Evolutionary conservation across 2,888 invertebrate genomes (phyloP), one percentile per base, ranked within the genome.

Genomic region (Mythimna pallens): DNA sequence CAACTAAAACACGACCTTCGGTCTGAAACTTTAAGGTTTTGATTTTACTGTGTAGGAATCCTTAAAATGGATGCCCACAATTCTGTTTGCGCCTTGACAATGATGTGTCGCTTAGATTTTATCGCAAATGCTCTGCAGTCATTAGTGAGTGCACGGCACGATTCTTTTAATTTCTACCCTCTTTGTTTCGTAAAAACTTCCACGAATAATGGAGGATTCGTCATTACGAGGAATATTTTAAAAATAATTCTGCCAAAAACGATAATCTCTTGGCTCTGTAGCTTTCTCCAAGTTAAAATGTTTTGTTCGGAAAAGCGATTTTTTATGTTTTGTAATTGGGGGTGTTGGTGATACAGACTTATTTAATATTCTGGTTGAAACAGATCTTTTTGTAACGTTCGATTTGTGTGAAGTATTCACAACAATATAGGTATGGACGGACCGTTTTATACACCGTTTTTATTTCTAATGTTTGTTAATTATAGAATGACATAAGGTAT

Each of bases 81-180:
- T 87, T 91, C 87, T 91, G 89, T 90, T 89, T 88, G 87, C 80
- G 78, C 81, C 83, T 84, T 89, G 93, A 93, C 91, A 92, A 93
- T 91, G 91, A 92, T 83, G 90, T 91, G 93, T 92, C 89, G 90
- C 85, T 86, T 87, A 90, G 91, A 92, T 92, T 92, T 90, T 91
- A 92, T 91, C 90, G 86, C 89, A 80, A 88, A 89, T 88, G 87
- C 86, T 91, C 90, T 88, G 88, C 87, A 89, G 91, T 91, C 92
- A 93, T 93, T 93, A 93, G 90, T 88, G 88, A 85, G 81, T 78
- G 84, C 78, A 80, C 47, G 70, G 82, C 70, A 75, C 67, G 75
- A 77, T 81, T 66, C 65, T 82, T 82, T 84, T 80, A 84, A 84
- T 85, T 76, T 57, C 68, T 67, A 65, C 71, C 76, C 74, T 47